Evolutionary conservation across 2,113 vertebrate genomes (phyloP).

Genomic region (Rousettus leschenaultii): DNA sequence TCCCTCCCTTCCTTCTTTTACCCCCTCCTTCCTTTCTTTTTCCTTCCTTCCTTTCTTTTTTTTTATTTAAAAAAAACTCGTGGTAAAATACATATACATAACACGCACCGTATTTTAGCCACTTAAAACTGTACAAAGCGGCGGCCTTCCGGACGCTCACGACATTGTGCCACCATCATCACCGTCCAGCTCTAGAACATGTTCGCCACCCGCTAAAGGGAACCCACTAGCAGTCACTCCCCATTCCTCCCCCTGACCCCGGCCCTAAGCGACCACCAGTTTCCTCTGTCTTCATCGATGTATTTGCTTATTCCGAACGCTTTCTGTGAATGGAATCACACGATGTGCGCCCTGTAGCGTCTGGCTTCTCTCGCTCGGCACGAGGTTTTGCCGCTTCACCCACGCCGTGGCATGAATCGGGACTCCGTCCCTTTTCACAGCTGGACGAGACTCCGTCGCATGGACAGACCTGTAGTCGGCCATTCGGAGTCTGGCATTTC

Average conservation of each 20-base stretch:
- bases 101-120: background rate
- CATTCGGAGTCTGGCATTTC: background rate
- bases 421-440: rapidly evolving
- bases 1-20: no score
- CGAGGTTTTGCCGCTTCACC: rapidly evolving
- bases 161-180: rapidly evolving
- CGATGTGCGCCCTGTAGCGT: rapidly evolving
- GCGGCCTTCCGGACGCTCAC: rapidly evolving
- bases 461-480: rapidly evolving
- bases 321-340: background rate
- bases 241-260: background rate
- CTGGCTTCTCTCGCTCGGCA: background rate
- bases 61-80: background rate
- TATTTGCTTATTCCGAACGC: background rate
- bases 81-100: background rate
- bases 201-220: background rate
- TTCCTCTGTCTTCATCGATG: background rate
- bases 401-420: rapidly evolving
- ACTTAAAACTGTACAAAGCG: rapidly evolving
- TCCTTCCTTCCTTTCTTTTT: background rate
- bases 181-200: background rate
- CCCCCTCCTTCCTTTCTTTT: background rate
- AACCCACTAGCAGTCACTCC: rapidly evolving
- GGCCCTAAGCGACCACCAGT: background rate
- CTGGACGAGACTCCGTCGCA: rapidly evolving